Base-by-base conservation (phyloP, 92 coral and sea anemone species). In the Anthopleura xanthogrammica region DNA sequence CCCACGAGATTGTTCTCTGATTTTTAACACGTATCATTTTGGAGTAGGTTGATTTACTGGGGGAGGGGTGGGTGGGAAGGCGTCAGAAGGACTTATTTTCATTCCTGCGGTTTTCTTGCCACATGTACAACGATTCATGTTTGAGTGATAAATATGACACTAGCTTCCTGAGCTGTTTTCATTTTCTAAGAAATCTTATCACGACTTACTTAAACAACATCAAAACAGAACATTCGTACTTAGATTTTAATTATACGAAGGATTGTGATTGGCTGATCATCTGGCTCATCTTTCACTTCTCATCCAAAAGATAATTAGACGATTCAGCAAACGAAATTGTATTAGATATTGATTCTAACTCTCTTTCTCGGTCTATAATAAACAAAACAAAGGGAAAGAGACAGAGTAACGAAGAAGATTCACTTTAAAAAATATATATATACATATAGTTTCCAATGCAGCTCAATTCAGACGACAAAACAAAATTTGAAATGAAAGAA, bases 141-240 rank as follows among this genome's bases (percentile, higher is more conserved):
- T 29, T 24, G 40, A 29, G 29, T 10, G 42, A 68, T 36, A 68
- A 68, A 36, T 13, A 68, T 36, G 42, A 68, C 12, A 68, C 42
- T 24, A 9, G 74, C 74, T 68, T 68, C 74, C 74, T 68, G 74
- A 68, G 42, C 41, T 36, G 42, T 68, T 68, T 68, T 68, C 74
- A 22, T 68, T 68, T 68, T 68, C 74, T 62, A 68, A 7, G 74
- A 68, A 10, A 29, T 68, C 7, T 9, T 68, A 68, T 23, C 42
- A 68, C 29, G 16, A 14, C 16, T 24, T 23, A 68, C 41, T 68
- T 68, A 68, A 68, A 68, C 74, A 68, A 68, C 74, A 68, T 24
- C 36, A 62, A 62, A 29, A 29, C 46, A 68, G 42, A 68, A 22
- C 16, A 29, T 10, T 36, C 16, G 29, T 68, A 2, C 16, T 12